Conservation (phyloP, 2,113 vertebrate genomes). For the Halichoerus grypus region DNA sequence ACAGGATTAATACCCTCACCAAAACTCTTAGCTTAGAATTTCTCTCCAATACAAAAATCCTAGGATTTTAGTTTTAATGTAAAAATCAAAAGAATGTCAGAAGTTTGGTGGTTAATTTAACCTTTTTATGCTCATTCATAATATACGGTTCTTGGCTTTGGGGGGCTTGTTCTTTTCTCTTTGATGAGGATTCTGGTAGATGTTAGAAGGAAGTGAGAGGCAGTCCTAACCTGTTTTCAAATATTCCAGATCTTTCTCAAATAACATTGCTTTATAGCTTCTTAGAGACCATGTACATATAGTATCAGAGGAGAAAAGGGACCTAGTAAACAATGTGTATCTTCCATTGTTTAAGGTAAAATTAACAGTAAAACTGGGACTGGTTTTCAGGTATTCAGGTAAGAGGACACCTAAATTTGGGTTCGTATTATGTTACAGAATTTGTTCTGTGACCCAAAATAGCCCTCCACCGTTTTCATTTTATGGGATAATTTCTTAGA, state of each 20-base stretch:
- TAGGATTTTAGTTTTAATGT: constrained; percentile 50
- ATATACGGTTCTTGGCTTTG: neutral
- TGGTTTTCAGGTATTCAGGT: neutral
- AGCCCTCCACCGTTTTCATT: neutral
- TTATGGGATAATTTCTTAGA: neutral
- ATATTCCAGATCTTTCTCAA: neutral
- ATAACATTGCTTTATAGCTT: neutral
- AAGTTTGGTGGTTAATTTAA: constrained; percentile 29
- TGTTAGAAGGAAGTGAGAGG: neutral
- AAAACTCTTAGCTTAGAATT: neutral
- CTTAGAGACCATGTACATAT: neutral
- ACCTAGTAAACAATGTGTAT: neutral
- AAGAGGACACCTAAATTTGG: neutral
- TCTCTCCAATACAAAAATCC: neutral
- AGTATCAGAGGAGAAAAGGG: neutral
- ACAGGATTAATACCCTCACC: neutral
- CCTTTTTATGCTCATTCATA: neutral
- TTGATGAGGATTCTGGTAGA: neutral
- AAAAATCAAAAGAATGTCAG: constrained; percentile 6
- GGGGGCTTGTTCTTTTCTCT: neutral
- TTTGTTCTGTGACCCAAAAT: constrained; percentile 2
- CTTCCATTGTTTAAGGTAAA: neutral
- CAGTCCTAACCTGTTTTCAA: neutral
- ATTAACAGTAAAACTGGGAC: neutral
- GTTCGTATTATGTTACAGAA: neutral